Base-by-base conservation (phyloP, 2,113 vertebrate genomes). In the Microcebus lehilahytsara region DNA sequence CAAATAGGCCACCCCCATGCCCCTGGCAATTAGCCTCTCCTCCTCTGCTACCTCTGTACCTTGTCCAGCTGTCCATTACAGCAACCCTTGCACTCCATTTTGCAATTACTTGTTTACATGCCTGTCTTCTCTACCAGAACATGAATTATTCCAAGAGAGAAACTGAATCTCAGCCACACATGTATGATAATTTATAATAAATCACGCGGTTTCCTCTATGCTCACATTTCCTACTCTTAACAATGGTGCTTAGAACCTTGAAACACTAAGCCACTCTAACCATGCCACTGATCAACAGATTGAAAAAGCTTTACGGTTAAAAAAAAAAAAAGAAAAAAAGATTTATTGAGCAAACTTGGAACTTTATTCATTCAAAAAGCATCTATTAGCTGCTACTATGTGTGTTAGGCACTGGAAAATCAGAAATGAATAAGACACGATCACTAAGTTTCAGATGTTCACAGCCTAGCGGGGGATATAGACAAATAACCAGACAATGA, bases 331-430 rank as follows among this genome's bases (percentile, higher is more conserved):
- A 40, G 37, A 56, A 62, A 25, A 58, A 75, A 53, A 78, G 17
- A 91, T n/a, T 23, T 42, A 34, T 2, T 72, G 46, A 92, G 51
- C 46, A 95, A 81, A 83, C 20, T 32, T 71, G 49, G 30, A 91
- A 23, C 2, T 89, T 85, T 32, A 89, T 40, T 78, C 78, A 81
- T 93, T 83, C 53, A 91, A 91, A 95, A 93, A 64, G 71, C 49
- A 79, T 46, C 56, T 89, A 34, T 66, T 87, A 40, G 74, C 23
- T 89, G 81, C 80, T 81, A 16, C 53, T 37, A 8, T 11, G 14
- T 64, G 56, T 60, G 49, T 42, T 49, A 91, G 72, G 85, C 17
- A 23, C 77, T 56, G 25, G 81, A 46, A 95, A 77, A 74, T 34
- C 66, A 96, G 62, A 92, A 96, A 85, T 53, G 84, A 77, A 11